Evolutionary conservation across 2,888 invertebrate genomes (phyloP), one percentile per base, ranked within the genome.

Genomic region (Germaria angustata): DNA sequence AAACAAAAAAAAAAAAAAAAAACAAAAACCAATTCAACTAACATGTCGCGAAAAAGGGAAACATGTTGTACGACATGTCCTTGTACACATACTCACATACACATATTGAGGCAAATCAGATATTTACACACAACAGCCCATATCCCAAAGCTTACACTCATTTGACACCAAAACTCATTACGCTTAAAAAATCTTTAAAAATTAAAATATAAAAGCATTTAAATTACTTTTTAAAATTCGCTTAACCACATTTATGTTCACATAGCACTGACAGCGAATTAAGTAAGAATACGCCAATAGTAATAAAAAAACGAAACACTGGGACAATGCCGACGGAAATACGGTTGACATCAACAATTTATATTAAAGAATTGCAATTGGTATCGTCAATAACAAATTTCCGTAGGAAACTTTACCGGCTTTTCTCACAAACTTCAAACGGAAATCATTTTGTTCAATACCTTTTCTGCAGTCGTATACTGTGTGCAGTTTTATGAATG

Each of bases 381-480:
- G 81, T 83, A 82, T 80, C 79, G 83, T 84, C 81, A 83, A 84
- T 81, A 75, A 76, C 69, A 84, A 81, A 76, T 84, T 78, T 84
- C 84, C 84, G 84, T 79, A 69, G 32, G 49, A 81, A 80, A 69
- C 71, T 79, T 71, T 63, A 24, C 77, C 55, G 76, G 66, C 53
- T 49, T 57, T 75, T 82, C 73, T 51, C 72, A 71, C 78, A 75
- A 77, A 77, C 69, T 75, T 68, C 55, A 63, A 84, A 72, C 84
- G 86, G 87, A 87, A 86, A 87, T 85, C 80, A 85, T 86, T 85
- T 85, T 84, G 79, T 86, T 86, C 84, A 85, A 81, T 80, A 75
- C 77, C 63, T 65, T 59, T 71, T 61, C 49, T 66, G 41, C 17
- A 24, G 22, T 61, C 63, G 44, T 55, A 46, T 9, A 41, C 49